Evolutionary conservation across 2,113 vertebrate species (phyloP).

Genomic region (Pholis gunnellus): DNA sequence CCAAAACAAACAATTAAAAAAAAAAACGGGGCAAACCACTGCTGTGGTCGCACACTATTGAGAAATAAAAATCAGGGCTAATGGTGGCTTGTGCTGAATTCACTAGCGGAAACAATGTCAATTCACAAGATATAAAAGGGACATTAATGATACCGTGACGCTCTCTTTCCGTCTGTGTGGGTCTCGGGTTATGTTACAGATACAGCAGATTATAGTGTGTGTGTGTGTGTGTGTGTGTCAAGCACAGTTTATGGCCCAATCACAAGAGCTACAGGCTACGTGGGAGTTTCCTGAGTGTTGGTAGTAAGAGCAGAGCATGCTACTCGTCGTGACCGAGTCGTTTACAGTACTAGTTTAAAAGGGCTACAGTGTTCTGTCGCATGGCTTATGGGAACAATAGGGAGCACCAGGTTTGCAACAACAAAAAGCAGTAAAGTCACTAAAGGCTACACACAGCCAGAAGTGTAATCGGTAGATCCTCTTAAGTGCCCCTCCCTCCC

Average conservation of each 20-base stretch:
- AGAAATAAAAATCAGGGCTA: slow-evolving; percentile 21
- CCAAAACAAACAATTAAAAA: slow-evolving; percentile 32
- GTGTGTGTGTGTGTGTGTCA: not conserved
- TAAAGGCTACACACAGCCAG: slow-evolving; percentile 50
- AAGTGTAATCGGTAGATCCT: slow-evolving; percentile 71
- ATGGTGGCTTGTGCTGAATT: slow-evolving; percentile 69
- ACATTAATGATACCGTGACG: slow-evolving; percentile 1
- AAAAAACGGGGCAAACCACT: slow-evolving; percentile 34
- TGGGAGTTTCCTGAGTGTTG: slow-evolving; percentile 73
- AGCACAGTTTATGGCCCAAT: slow-evolving; percentile 23
- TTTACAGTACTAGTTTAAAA: slow-evolving; percentile 67
- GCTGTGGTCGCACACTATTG: slow-evolving; percentile 28
- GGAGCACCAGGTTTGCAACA: slow-evolving; percentile 47
- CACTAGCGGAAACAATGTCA: slow-evolving; percentile 9
- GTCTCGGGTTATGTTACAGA: slow-evolving; percentile 21
- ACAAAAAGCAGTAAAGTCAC: slow-evolving; percentile 53
- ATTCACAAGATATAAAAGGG: not conserved
- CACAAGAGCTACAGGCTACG: slow-evolving; percentile 13
- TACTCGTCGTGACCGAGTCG: slow-evolving; percentile 24
- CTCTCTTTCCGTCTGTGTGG: not conserved
- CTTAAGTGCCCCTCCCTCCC: slow-evolving; percentile 43
- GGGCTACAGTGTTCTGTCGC: slow-evolving; percentile 60
- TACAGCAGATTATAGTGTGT: slow-evolving; percentile 23
- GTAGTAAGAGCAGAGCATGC: slow-evolving; percentile 47
- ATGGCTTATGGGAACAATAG: slow-evolving; percentile 62